A percentile compares a stretch with the other conserved stretches of the same genome.
These are phyloP conservation scores for Orbicella faveolata DNA, from an alignment of 64 coral and sea anemone species.

Conservation along the genomic window DNA sequence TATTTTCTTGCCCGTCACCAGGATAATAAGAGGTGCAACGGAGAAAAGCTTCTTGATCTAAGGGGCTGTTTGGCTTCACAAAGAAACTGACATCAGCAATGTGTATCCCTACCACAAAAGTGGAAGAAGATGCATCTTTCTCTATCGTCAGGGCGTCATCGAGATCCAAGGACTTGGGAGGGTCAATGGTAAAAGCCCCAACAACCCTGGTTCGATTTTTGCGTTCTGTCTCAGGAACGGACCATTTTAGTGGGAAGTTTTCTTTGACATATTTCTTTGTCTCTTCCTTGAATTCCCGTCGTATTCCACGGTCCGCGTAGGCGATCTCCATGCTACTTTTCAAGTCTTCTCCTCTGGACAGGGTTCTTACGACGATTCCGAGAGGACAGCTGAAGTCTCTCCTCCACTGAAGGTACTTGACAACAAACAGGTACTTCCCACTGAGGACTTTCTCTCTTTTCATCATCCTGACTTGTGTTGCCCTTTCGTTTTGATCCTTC, in stretches of 20 bases:
- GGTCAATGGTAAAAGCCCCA: constrained; percentile 79
- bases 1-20: constrained; percentile 26
- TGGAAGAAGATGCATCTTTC: background rate
- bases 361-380: constrained; percentile 47
- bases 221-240: constrained; percentile 54
- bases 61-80: constrained; percentile 53
- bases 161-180: constrained; percentile 65
- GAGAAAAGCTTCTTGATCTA: constrained; percentile 66
- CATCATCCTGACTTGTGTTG: constrained; percentile 19
- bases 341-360: constrained; percentile 38
- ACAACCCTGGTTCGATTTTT: constrained; percentile 13
- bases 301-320: constrained; percentile 60
- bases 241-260: constrained; percentile 28
- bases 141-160: constrained; percentile 84
- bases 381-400: constrained; percentile 45
- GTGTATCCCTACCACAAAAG: constrained; percentile 67
- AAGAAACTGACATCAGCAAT: constrained; percentile 89
- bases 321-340: constrained; percentile 59
- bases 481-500: constrained; percentile 2
- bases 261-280: constrained; percentile 2
- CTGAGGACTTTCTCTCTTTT: constrained; percentile 46
- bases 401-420: constrained; percentile 70
- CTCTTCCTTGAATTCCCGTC: constrained; percentile 47
- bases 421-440: constrained; percentile 76
- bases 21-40: constrained; percentile 83